Evolutionary conservation across 2,888 invertebrate genomes (phyloP).

Genomic region (Nemoura dubitans): DNA sequence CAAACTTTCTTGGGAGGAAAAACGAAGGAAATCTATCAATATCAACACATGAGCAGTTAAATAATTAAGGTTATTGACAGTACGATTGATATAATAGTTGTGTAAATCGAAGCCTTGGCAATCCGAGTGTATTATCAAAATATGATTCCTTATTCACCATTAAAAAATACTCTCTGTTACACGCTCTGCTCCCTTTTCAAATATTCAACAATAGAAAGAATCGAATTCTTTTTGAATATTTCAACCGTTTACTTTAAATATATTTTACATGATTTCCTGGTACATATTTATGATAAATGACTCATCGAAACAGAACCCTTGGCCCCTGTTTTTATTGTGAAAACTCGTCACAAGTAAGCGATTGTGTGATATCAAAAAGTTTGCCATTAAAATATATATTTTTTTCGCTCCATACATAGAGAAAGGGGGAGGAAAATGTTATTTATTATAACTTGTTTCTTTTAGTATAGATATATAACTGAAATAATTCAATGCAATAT

Average conservation of each 20-base stretch:
- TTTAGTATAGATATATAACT: conserved; percentile 26
- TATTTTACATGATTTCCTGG: conserved; percentile 36
- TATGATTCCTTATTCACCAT: neutral
- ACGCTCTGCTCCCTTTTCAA: conserved; percentile 2
- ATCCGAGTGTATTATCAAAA: neutral
- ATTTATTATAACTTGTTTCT: conserved; percentile 35
- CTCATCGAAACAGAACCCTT: conserved; percentile 22
- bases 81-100: neutral
- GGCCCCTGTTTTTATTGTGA: conserved; percentile 19
- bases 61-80: neutral
- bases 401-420: neutral
- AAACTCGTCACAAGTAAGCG: conserved; percentile 18
- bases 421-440: conserved; percentile 35
- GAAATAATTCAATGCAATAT: conserved; percentile 38
- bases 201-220: conserved; percentile 35
- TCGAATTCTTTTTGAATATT: conserved; percentile 25
- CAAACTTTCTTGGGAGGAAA: neutral
- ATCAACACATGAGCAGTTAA: neutral
- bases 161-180: conserved; percentile 1
- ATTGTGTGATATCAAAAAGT: conserved; percentile 33
- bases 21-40: neutral
- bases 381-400: conserved; percentile 29
- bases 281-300: conserved; percentile 41
- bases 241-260: conserved; percentile 37
- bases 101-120: neutral